Percentiles rank a stretch among this genome's conserved stretches.
phyloP scores from a whole-genome alignment of 2,797 vertebrate genomes.

The Poliocrania exsul region DNA sequence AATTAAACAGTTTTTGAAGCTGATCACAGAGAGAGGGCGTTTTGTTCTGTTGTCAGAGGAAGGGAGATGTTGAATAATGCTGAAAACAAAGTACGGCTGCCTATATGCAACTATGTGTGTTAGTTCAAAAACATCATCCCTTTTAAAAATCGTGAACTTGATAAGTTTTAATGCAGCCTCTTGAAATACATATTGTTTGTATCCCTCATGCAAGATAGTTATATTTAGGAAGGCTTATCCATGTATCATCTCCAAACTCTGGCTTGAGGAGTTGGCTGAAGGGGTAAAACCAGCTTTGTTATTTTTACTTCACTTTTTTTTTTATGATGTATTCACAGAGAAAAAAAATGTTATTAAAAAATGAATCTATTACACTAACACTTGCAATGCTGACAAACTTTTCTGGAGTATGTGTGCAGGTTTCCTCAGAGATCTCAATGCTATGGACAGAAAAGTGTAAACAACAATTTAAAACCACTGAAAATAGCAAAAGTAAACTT shows the following conservation, averaged over 20 bases:
- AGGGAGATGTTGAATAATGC: background rate
- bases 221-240: background rate
- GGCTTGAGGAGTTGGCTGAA: background rate
- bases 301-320: background rate
- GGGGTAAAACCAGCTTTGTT: background rate
- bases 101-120: background rate
- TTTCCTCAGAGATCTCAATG: background rate
- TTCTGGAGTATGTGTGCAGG: background rate
- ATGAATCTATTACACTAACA: background rate
- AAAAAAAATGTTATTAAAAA: background rate
- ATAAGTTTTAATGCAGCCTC: background rate
- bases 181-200: background rate
- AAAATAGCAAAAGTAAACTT: background rate
- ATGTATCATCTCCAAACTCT: background rate
- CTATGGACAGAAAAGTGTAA: background rate
- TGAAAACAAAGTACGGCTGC: background rate
- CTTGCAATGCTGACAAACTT: background rate
- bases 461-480: background rate
- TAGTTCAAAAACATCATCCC: background rate
- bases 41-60: background rate
- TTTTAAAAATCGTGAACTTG: background rate
- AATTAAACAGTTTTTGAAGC: background rate
- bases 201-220: background rate
- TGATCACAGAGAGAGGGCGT: accelerated
- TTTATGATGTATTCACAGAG: background rate